phyloP scores from a whole-genome alignment of 2,888 invertebrate genomes.

The Eupeodes luniger region DNA sequence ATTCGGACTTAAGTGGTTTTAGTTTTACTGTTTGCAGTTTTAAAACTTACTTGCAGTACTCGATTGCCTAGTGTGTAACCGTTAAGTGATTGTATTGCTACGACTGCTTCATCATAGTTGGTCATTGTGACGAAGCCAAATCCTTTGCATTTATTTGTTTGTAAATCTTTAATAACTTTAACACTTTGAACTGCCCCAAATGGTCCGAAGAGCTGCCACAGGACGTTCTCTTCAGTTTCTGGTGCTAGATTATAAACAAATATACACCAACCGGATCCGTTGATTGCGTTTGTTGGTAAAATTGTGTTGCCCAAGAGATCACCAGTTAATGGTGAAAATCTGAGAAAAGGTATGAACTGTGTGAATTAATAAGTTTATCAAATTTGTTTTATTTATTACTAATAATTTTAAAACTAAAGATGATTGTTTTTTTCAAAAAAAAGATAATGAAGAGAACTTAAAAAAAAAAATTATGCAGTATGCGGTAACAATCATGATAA shows the following conservation, averaged over 20 bases:
- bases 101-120: slow-evolving; percentile 96
- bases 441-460: not conserved
- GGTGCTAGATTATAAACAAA: slow-evolving; percentile 97
- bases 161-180: slow-evolving; percentile 95
- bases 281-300: slow-evolving; percentile 92
- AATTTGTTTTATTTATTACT: not conserved
- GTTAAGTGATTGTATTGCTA: slow-evolving; percentile 95
- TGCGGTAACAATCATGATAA: too few relatives aligned
- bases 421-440: not conserved
- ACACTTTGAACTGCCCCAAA: slow-evolving; percentile 97
- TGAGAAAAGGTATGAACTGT: slow-evolving; percentile 81
- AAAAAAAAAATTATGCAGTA: not conserved
- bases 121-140: slow-evolving; percentile 98
- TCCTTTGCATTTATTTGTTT: slow-evolving; percentile 97
- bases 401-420: not conserved
- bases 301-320: slow-evolving; percentile 89
- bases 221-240: slow-evolving; percentile 95
- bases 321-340: slow-evolving; percentile 93
- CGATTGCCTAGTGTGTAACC: slow-evolving; percentile 96
- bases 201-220: slow-evolving; percentile 97
- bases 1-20: slow-evolving; percentile 80
- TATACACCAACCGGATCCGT: slow-evolving; percentile 90
- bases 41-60: slow-evolving; percentile 96
- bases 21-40: slow-evolving; percentile 92
- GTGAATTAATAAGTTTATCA: slow-evolving; percentile 62